phyloP scores from a whole-genome alignment of 2,797 vertebrate genomes.

The Syndactyla subalaris region DNA sequence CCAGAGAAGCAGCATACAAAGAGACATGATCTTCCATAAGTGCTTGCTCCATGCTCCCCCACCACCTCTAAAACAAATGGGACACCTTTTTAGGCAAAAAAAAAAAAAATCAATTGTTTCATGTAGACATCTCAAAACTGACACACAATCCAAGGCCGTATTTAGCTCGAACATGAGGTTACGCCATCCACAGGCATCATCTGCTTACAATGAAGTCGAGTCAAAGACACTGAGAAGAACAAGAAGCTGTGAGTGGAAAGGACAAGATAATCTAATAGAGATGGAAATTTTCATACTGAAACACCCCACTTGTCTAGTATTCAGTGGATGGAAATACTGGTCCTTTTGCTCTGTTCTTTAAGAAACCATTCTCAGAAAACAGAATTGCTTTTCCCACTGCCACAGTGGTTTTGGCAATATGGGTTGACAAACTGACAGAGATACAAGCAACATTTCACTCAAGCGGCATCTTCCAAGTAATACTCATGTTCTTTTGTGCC shows the following conservation, averaged over 20 bases:
- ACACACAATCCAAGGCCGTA: background rate
- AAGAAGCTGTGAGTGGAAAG: background rate
- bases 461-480: background rate
- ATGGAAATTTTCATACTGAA: background rate
- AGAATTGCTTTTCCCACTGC: background rate
- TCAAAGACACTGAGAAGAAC: background rate
- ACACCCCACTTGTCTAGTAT: background rate
- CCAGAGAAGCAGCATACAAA: background rate
- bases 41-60: background rate
- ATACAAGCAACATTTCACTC: background rate
- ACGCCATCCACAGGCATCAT: background rate
- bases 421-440: background rate
- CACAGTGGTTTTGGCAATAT: background rate
- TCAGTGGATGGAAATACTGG: background rate
- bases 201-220: background rate
- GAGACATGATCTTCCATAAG: accelerated
- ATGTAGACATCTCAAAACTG: background rate
- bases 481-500: background rate
- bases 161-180: background rate
- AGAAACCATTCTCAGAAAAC: background rate
- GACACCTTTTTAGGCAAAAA: background rate
- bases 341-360: background rate
- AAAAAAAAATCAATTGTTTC: background rate
- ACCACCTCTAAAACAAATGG: background rate
- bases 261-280: background rate